phyloP scores from a whole-genome alignment of 2,888 invertebrate genomes.

The Nomada goodeniana region DNA sequence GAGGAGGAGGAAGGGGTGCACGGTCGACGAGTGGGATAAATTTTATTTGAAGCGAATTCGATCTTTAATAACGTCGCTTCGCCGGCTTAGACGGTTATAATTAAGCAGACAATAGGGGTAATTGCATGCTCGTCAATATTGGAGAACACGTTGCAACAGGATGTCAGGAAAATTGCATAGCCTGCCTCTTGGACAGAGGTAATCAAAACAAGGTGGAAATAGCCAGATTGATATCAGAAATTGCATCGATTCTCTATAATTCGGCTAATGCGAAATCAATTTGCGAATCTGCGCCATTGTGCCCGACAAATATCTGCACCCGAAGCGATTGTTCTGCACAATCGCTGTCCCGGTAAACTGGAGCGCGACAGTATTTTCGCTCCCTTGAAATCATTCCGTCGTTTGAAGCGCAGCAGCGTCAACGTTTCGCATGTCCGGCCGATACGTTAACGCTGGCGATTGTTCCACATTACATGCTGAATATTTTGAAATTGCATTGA shows the following conservation, averaged over 20 bases:
- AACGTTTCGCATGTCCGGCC: too few species aligned
- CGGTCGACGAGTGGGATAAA: not conserved
- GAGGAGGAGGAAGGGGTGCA: not conserved
- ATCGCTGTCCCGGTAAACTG: not conserved
- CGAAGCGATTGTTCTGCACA: not conserved
- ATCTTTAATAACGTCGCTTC: conserved; percentile 26
- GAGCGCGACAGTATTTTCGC: not conserved
- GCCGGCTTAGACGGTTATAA: conserved; percentile 66
- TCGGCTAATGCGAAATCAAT: conserved; percentile 57
- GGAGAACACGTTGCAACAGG: conserved; percentile 67
- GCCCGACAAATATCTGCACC: not conserved
- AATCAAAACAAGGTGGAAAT: conserved; percentile 74
- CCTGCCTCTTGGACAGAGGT: conserved; percentile 62
- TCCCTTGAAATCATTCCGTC: not conserved
- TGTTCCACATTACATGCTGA: too few species aligned
- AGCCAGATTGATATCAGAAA: conserved; percentile 73
- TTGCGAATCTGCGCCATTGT: conserved; percentile 35
- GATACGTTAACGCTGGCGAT: too few species aligned
- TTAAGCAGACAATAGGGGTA: conserved; percentile 71
- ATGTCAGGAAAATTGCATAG: conserved; percentile 74
- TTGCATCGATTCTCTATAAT: conserved; percentile 67
- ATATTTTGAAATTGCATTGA: too few species aligned
- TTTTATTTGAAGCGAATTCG: not conserved
- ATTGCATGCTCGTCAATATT: conserved; percentile 69
- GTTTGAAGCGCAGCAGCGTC: too few species aligned